Evolutionary conservation across 2,888 invertebrate genomes (phyloP).

Genomic region (Synanthedon andrenaeformis): DNA sequence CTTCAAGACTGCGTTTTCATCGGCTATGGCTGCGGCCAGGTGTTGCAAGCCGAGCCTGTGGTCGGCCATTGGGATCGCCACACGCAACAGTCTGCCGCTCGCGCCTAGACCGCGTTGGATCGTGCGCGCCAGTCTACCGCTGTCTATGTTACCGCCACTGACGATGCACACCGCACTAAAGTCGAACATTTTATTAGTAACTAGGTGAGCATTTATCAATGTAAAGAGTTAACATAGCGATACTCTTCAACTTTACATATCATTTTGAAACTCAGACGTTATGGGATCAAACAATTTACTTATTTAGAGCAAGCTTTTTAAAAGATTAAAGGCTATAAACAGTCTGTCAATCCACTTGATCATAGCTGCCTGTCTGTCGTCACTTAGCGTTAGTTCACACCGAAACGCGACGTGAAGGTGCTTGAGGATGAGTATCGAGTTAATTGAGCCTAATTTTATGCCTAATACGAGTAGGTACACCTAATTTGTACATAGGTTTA

Average conservation of each 20-base stretch:
- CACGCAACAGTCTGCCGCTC: conserved; percentile 77
- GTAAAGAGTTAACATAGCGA: background rate
- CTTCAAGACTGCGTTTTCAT: conserved; percentile 47
- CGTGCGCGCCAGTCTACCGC: conserved; percentile 79
- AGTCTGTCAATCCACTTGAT: no score
- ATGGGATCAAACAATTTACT: no score
- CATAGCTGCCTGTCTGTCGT: no score
- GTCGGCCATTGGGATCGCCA: conserved; percentile 79
- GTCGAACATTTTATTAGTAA: conserved; percentile 4
- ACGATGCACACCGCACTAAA: conserved; percentile 79
- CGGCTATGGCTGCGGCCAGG: conserved; percentile 50
- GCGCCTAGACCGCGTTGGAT: conserved; percentile 84
- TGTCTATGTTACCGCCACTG: conserved; percentile 86
- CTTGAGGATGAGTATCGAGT: no score
- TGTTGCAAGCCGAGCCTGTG: conserved; percentile 80
- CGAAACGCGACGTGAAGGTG: no score
- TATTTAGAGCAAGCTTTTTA: background rate
- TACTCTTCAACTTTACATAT: background rate
- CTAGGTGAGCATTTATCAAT: no score
- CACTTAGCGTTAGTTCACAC: no score
- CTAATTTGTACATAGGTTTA: no score
- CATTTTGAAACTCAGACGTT: no score
- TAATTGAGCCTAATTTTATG: no score
- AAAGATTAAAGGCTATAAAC: background rate
- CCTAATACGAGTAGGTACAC: no score